Percentiles rank a stretch among this genome's conserved stretches.
Evolutionary conservation across 37 sponge, comb jelly and placozoan genomes (phyloP).

Genomic region (Haliclona indistincta): DNA sequence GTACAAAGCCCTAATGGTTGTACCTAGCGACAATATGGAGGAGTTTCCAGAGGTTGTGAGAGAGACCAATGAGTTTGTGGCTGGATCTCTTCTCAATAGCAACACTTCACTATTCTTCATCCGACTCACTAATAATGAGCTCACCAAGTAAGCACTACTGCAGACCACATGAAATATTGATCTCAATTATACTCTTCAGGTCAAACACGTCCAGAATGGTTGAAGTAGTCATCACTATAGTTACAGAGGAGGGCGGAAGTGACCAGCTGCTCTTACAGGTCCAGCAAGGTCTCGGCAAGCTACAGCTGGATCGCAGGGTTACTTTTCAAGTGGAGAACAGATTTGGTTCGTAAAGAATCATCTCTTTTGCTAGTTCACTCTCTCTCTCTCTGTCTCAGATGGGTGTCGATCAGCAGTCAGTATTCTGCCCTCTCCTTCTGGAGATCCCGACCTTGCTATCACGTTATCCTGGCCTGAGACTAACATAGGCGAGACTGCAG

Average conservation of each 20-base stretch:
- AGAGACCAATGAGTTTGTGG: conserved; percentile 8
- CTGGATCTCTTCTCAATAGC: not conserved
- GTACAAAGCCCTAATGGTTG: no score
- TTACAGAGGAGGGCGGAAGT: conserved; percentile 1
- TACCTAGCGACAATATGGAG: no score
- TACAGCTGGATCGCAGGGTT: not conserved
- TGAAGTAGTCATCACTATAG: not conserved
- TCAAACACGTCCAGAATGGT: no score
- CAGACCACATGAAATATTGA: not conserved
- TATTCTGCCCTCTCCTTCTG: not conserved
- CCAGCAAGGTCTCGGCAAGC: not conserved
- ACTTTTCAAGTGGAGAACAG: not conserved
- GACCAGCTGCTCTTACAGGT: not conserved
- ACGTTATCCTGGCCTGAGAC: not conserved
- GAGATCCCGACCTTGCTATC: not conserved
- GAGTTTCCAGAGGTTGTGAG: not conserved
- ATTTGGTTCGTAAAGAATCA: not conserved
- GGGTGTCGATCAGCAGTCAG: not conserved
- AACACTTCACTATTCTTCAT: conserved; percentile 1
- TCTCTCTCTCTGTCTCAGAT: not conserved
- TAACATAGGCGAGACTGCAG: conserved; percentile 1
- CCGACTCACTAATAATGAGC: not conserved
- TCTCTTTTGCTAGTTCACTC: not conserved
- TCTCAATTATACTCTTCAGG: no score
- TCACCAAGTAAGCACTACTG: not conserved